Conservation (phyloP, 2,888 invertebrate genomes). For the Gryllus longicercus region DNA sequence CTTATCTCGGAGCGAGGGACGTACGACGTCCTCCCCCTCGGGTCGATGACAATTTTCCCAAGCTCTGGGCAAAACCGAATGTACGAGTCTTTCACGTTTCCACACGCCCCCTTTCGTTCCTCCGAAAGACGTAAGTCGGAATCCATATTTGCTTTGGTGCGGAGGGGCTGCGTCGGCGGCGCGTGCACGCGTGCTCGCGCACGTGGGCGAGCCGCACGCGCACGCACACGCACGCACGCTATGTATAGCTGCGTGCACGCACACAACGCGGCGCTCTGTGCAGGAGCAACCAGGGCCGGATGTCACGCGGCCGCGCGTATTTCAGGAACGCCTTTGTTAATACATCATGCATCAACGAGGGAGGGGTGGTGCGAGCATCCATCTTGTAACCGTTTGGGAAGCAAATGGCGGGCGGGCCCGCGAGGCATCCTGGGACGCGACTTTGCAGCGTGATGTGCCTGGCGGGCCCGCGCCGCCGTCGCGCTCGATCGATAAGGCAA, state of each 20-base stretch:
- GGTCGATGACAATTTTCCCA: slow-evolving; percentile 4
- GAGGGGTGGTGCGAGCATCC: not conserved
- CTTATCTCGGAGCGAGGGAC: not conserved
- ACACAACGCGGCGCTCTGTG: not conserved
- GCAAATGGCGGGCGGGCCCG: not conserved
- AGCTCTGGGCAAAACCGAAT: not conserved
- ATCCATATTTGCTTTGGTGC: not conserved
- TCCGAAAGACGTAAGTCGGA: not conserved
- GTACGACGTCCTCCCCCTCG: not conserved
- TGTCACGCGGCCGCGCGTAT: not conserved
- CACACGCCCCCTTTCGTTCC: not conserved
- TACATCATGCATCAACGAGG: slow-evolving; percentile 17
- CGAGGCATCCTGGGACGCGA: no score
- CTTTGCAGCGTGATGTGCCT: no score
- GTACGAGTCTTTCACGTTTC: not conserved
- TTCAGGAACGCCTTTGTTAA: slow-evolving; percentile 17
- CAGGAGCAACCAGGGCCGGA: not conserved
- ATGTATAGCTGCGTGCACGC: not conserved
- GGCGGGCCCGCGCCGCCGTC: no score
- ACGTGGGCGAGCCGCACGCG: not conserved
- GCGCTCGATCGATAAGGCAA: no score
- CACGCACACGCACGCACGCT: not conserved
- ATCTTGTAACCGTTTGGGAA: not conserved
- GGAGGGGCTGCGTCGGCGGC: not conserved
- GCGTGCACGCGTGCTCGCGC: not conserved